phyloP scores from a whole-genome alignment of 1,140 invertebrate genomes.

The Lethrus apterus region DNA sequence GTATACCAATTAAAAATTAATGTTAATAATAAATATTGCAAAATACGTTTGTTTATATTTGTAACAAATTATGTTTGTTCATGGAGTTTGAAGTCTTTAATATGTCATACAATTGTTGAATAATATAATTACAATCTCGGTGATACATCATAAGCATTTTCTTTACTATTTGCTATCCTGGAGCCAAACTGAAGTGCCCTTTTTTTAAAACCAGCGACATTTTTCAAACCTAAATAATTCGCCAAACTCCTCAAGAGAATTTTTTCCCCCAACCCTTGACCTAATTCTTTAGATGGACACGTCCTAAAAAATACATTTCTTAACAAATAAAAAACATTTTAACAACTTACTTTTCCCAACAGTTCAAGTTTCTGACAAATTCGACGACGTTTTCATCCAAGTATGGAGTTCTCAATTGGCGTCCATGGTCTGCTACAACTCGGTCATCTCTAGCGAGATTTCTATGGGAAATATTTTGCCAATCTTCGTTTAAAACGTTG shows the following conservation, averaged over 20 bases:
- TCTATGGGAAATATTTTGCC: conserved; percentile 77
- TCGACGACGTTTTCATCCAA: conserved; percentile 83
- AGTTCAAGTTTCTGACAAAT: conserved; percentile 61
- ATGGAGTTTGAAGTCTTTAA: too few relatives aligned
- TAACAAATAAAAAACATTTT: background rate
- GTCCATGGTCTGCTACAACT: conserved; percentile 69
- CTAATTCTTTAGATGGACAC: conserved; percentile 53
- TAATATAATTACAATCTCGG: conserved; percentile 24
- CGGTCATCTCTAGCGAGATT: conserved; percentile 94
- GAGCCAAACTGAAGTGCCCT: conserved; percentile 97
- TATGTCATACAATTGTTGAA: too few relatives aligned
- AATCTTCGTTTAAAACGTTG: conserved; percentile 67
- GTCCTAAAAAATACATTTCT: conserved; percentile 45
- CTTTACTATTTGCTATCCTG: conserved; percentile 84
- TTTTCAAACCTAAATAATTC: conserved; percentile 57
- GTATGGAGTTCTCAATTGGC: conserved; percentile 82
- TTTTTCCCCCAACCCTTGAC: conserved; percentile 87
- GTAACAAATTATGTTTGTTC: too few relatives aligned
- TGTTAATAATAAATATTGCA: too few relatives aligned
- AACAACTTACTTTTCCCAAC: conserved; percentile 64
- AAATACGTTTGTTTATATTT: too few relatives aligned
- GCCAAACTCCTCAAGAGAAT: conserved; percentile 78
- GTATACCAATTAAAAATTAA: too few relatives aligned
- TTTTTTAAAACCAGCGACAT: conserved; percentile 70
- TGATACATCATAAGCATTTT: conserved; percentile 77